Percentiles rank a stretch among this genome's conserved stretches.
These are phyloP conservation scores for Temnopleurus reevesii DNA, from an alignment of 53 echinoderm and acorn worm species.

Conservation along the genomic window DNA sequence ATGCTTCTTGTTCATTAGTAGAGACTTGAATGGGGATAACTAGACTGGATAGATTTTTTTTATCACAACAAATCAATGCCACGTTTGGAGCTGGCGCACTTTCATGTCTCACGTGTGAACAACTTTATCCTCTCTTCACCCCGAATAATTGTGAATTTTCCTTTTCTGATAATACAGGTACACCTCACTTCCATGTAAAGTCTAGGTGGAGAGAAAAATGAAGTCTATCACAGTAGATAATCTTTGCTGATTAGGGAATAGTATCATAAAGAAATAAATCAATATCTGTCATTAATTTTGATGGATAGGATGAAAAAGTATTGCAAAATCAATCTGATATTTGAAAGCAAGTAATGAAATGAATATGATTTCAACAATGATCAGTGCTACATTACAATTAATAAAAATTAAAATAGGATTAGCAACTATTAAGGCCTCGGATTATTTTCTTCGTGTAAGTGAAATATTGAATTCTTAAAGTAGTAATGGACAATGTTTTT, in stretches of 20 bases:
- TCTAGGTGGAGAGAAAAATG: background rate
- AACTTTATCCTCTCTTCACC: background rate
- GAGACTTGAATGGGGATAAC: background rate
- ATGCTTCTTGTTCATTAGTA: background rate
- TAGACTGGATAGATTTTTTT: conserved; percentile 2
- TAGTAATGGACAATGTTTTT: too few species aligned
- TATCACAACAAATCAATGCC: background rate
- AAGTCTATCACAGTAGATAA: background rate
- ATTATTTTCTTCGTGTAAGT: too few species aligned
- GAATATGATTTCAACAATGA: background rate
- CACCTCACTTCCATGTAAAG: background rate
- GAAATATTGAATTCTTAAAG: too few species aligned
- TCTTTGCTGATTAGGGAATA: background rate
- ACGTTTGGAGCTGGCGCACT: background rate
- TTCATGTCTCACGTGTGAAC: background rate
- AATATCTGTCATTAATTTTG: conserved; percentile 5
- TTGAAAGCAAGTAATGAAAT: background rate
- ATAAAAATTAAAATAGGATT: background rate
- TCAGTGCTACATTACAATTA: background rate
- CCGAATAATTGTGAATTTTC: background rate
- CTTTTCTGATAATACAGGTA: background rate
- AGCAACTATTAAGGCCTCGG: too few species aligned
- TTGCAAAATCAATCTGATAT: background rate
- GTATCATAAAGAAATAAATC: background rate
- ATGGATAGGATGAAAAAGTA: background rate